These are phyloP conservation scores for Copidosoma aretas DNA, from an alignment of 2,888 invertebrate genomes.

Conservation along the genomic window DNA sequence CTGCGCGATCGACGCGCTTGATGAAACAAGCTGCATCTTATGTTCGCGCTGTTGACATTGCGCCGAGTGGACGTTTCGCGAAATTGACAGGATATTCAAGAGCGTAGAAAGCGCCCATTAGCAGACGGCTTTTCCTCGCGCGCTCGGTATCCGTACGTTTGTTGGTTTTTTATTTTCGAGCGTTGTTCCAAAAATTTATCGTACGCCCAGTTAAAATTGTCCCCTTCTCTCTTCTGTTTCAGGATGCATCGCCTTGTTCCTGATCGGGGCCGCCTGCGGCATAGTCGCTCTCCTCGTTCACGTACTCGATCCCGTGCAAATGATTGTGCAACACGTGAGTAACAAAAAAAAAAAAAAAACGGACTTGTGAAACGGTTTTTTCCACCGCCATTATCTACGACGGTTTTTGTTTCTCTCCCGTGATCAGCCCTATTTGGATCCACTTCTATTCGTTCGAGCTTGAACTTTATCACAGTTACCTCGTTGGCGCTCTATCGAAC, in stretches of 20 bases:
- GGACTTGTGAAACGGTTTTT: no score
- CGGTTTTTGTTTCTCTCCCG: no score
- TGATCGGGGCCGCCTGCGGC: constrained; percentile 55
- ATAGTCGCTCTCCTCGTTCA: constrained; percentile 55
- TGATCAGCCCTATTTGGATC: no score
- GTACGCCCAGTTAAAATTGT: neutral
- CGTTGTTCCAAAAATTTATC: no score
- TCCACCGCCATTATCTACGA: no score
- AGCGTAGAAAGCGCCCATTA: no score
- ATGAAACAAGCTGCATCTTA: no score
- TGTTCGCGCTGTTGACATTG: neutral
- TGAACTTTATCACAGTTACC: neutral
- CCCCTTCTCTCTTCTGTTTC: constrained; percentile 46
- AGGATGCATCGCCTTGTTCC: constrained; percentile 60
- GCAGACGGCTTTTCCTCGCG: neutral
- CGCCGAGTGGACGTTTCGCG: neutral
- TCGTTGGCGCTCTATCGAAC: neutral
- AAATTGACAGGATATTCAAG: neutral
- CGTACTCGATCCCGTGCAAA: constrained; percentile 55
- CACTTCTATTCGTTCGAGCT: neutral
- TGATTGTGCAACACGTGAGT: constrained; percentile 57
- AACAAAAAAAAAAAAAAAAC: neutral
- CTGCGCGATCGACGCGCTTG: no score
- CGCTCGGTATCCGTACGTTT: no score
- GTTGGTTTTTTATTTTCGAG: neutral